Evolutionary conservation across 2,797 vertebrate species (phyloP).

Genomic region (Melanitta fusca): DNA sequence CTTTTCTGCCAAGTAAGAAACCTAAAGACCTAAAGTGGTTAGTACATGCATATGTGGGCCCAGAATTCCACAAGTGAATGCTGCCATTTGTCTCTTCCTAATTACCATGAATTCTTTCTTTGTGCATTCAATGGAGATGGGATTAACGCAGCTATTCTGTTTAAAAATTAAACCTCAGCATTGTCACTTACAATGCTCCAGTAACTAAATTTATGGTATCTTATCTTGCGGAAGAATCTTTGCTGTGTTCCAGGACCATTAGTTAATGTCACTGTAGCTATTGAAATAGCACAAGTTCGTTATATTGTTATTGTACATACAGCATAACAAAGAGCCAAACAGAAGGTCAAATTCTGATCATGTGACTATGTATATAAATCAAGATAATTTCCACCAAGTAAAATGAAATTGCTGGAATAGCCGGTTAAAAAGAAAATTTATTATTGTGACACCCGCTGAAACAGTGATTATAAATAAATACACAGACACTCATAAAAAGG

Average conservation of each 20-base stretch:
- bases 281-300: slow-evolving; percentile 49
- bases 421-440: slow-evolving; percentile 22
- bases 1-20: slow-evolving; percentile 41
- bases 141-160: slow-evolving; percentile 56
- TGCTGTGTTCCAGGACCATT: slow-evolving; percentile 50
- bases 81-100: slow-evolving; percentile 57
- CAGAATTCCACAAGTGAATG: slow-evolving; percentile 49
- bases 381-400: slow-evolving; percentile 47
- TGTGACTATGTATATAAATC: slow-evolving; percentile 58
- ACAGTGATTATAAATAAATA: slow-evolving; percentile 11
- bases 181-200: background rate
- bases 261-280: slow-evolving; percentile 28
- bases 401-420: slow-evolving; percentile 42
- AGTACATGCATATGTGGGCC: background rate
- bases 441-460: slow-evolving; percentile 8
- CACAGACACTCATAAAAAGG: background rate
- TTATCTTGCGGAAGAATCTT: slow-evolving; percentile 65
- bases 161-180: slow-evolving; percentile 51
- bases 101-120: slow-evolving; percentile 54
- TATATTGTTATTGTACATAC: slow-evolving; percentile 53
- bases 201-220: slow-evolving; percentile 58
- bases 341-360: slow-evolving; percentile 59
- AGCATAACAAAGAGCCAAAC: slow-evolving; percentile 41
- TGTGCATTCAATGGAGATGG: slow-evolving; percentile 28
- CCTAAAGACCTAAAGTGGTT: slow-evolving; percentile 22